These are phyloP conservation scores for Volucella bombylans DNA, from an alignment of 2,888 invertebrate species.

Conservation along the genomic window DNA sequence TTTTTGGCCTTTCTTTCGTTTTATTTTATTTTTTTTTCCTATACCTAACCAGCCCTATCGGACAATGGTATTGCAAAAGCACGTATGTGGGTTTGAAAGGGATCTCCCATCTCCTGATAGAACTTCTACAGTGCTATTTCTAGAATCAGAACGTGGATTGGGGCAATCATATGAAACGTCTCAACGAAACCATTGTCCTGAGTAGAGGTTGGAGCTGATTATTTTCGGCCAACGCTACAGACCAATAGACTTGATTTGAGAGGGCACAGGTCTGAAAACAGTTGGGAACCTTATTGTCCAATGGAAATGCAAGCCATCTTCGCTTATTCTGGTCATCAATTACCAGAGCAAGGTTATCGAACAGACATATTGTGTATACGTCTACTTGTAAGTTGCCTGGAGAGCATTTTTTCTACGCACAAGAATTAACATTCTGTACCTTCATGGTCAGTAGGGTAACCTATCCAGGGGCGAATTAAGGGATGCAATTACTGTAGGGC, in stretches of 20 bases:
- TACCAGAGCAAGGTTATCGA: constrained; percentile 37
- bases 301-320: constrained; percentile 40
- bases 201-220: background rate
- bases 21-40: too few species aligned
- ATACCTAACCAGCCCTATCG: too few species aligned
- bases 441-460: background rate
- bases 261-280: background rate
- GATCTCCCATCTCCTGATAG: too few species aligned
- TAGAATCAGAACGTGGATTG: background rate
- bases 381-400: constrained; percentile 5
- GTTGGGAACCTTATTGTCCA: background rate
- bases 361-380: background rate
- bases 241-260: too few species aligned
- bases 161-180: constrained; percentile 7
- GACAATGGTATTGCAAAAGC: too few species aligned
- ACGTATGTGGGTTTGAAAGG: too few species aligned
- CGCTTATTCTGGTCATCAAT: constrained; percentile 45
- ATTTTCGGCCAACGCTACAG: background rate
- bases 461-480: background rate
- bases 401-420: background rate
- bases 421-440: background rate
- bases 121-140: too few species aligned
- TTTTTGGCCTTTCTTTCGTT: too few species aligned
- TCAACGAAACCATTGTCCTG: constrained; percentile 28
- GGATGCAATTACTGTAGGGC: background rate